Base-by-base conservation (phyloP, 64 coral and sea anemone species). In the Acropora yongei region DNA sequence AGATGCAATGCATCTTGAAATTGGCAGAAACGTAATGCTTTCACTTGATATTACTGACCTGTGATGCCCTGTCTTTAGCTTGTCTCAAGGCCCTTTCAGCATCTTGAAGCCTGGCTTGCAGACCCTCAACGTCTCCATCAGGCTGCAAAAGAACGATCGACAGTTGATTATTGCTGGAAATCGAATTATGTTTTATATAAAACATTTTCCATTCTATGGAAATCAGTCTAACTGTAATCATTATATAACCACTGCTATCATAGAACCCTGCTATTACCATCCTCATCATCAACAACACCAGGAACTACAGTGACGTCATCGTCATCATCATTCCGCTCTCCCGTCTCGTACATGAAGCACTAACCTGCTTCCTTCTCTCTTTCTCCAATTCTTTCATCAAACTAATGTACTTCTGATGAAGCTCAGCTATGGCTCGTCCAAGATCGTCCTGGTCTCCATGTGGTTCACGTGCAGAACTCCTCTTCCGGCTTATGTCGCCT, bases 331-430 rank as follows among this genome's bases (percentile, higher is more conserved):
- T 4, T n/a, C 17, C 0, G 11, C 6, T 5, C 18, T 14, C 68
- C 2, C 8, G 68, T 39, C 68, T 8, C 68, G 4, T 1, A 14
- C 68, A 20, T 6, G 68, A 75, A 77, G 46, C 41, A 84, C 58
- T 84, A 80, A 71, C 79, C 79, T 84, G 80, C 85, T 84, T 83
- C 47, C 87, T 88, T 69, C 84, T 66, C 57, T 96, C 95, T 47
- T 67, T 88, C 9, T 97, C 89, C 74, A 97, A 47, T 16, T 89
- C 92, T 30, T 72, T 86, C 46, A 91, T 50, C 11, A 96, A 48
- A 47, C 94, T 83, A 11, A 94, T 74, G 83, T 96, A 96, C 17
- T 93, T 85, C 58, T 90, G 88, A 19, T 96, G 95, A 10, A 96
- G 83, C 5, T 89, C 83, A 46, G 75, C 88, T 39, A 96, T 74